A percentile compares a stretch with the other conserved stretches of the same genome.
phyloP scores from a whole-genome alignment of 2,113 vertebrate species.

The Cromileptes altivelis region DNA sequence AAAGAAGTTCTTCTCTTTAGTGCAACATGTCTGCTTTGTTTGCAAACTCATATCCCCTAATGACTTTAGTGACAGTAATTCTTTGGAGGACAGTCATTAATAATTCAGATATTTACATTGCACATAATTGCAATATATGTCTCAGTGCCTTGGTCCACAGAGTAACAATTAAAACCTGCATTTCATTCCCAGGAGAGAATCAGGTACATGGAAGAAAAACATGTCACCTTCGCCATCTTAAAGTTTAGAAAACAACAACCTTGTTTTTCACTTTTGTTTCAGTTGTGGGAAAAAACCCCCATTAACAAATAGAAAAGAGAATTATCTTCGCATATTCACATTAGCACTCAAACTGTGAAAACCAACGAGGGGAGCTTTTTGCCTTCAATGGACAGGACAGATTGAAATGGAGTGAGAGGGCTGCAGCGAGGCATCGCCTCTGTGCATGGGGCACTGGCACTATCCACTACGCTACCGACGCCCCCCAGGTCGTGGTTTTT shows the following conservation, averaged over 20 bases:
- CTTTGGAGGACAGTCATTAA: slow-evolving; percentile 58
- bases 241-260: slow-evolving; percentile 2
- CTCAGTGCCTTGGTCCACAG: slow-evolving; percentile 16
- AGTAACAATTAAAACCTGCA: slow-evolving; percentile 60
- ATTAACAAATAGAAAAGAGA: not conserved
- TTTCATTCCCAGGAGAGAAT: slow-evolving; percentile 29
- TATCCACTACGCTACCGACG: too few relatives aligned
- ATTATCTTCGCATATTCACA: not conserved
- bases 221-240: not conserved
- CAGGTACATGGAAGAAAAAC: slow-evolving; percentile 4
- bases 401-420: too few relatives aligned
- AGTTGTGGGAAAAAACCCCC: not conserved
- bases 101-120: slow-evolving; percentile 61
- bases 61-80: slow-evolving; percentile 13
- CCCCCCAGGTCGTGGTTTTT: not conserved
- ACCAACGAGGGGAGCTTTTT: not conserved
- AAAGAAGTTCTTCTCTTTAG: not conserved
- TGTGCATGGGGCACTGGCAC: too few relatives aligned
- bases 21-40: slow-evolving; percentile 36
- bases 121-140: slow-evolving; percentile 5
- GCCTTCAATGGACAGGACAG: too few relatives aligned
- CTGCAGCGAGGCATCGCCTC: too few relatives aligned
- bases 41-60: slow-evolving; percentile 20
- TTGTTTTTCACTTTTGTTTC: not conserved
- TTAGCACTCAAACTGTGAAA: not conserved